Evolutionary conservation across 2,888 invertebrate genomes (phyloP).

Genomic region (Uropetala carovei): DNA sequence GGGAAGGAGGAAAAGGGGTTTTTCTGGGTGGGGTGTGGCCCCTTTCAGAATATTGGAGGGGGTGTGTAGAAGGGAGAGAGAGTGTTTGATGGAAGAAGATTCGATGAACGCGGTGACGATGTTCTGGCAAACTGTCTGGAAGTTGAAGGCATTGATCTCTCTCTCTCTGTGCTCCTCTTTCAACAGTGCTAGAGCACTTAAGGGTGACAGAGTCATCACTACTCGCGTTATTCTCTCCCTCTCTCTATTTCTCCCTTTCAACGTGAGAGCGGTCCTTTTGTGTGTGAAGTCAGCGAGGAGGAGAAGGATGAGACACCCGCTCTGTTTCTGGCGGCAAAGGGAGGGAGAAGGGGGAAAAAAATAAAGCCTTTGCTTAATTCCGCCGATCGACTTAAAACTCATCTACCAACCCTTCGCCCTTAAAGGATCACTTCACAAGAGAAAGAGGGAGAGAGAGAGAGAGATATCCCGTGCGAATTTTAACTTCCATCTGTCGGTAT

Average conservation of each 20-base stretch:
- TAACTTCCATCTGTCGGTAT: background rate
- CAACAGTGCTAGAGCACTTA: conserved; percentile 28
- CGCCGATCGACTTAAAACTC: background rate
- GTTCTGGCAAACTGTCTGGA: conserved; percentile 34
- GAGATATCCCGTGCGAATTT: too few species aligned
- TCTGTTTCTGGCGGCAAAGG: background rate
- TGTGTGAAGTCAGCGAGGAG: background rate
- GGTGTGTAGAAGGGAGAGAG: background rate
- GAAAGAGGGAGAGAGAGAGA: too few species aligned
- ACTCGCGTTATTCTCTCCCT: background rate
- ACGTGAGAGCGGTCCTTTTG: background rate
- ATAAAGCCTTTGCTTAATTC: background rate
- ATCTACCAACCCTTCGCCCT: background rate
- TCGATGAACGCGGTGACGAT: conserved; percentile 24
- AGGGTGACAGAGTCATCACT: background rate
- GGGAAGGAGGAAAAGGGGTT: background rate
- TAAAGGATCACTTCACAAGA: background rate
- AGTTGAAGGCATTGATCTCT: conserved; percentile 15
- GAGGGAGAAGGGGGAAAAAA: background rate
- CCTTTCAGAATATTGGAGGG: background rate
- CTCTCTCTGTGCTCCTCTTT: background rate
- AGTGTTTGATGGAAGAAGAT: conserved; percentile 10
- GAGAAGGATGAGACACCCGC: background rate
- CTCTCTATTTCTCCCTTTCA: background rate
- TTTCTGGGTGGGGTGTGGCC: background rate